Evolutionary conservation across 2,888 invertebrate genomes (phyloP), one percentile per base, ranked within the genome.

Genomic region (Drosophila engyochracea): DNA sequence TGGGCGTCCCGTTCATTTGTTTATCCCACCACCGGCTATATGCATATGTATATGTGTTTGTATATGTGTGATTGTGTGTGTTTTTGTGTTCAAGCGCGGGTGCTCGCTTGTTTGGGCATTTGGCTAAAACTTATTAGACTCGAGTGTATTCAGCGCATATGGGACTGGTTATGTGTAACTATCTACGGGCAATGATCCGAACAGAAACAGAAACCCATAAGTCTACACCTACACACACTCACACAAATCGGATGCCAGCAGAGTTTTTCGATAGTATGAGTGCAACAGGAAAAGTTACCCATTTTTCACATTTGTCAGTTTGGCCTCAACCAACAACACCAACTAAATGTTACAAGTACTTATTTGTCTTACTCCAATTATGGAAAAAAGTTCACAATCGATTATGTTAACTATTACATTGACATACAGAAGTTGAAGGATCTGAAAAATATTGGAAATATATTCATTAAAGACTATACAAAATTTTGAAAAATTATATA

Each of bases 91-190:
- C 37, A 33, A 44, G 57, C 73, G 75, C 79, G 76, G 67, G 58
- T 68, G 59, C 69, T 69, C 68, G 76, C 76, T 75, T 81, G 77
- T 70, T 61, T 89, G 82, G 71, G 70, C 87, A 81, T 86, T 87
- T 80, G 82, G 80, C 76, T 77, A 90, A 89, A 90, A 88, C 89
- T 90, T 88, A 88, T 88, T 89, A 84, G 91, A 86, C 87, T 79
- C 87, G 71, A 81, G 87, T 81, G 89, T 82, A 86, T 88, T 90
- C 81, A 79, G 89, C 78, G 74, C 82, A 81, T 74, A 82, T 81
- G 86, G 68, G 88, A 41, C 58, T 25, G 65, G 57, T 54, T 69
- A 60, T 75, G 62, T 74, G 72, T 77, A 82, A 79, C 77, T 71
- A 74, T 80, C 79, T 84, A 76, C 74, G 76, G 77, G 77, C 63